These are phyloP conservation scores for Flabesymbios commensalis DNA, from an alignment of 2,888 invertebrate species.

Conservation along the genomic window DNA sequence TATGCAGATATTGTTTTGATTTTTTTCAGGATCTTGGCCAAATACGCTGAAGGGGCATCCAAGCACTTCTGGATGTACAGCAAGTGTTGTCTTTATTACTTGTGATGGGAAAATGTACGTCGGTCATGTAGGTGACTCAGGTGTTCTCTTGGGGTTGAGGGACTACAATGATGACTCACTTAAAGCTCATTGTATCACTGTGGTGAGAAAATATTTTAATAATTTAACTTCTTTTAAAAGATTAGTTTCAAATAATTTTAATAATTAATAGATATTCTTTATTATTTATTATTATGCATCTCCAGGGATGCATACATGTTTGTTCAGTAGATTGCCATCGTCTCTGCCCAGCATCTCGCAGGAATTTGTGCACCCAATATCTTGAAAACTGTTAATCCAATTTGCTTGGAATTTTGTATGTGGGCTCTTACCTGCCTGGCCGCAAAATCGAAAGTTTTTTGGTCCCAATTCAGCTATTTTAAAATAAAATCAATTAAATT, in stretches of 20 bases:
- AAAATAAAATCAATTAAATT: too few species aligned
- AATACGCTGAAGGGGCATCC: conserved; percentile 92
- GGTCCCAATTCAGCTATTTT: too few species aligned
- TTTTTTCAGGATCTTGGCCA: conserved; percentile 75
- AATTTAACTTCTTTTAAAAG: background rate
- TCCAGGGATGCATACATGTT: too few species aligned
- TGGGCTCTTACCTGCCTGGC: too few species aligned
- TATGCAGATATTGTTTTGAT: background rate
- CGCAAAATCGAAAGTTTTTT: too few species aligned
- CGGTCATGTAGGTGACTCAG: conserved; percentile 98
- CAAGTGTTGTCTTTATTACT: conserved; percentile 92
- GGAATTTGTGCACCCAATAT: too few species aligned
- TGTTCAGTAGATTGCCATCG: too few species aligned
- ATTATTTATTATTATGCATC: too few species aligned
- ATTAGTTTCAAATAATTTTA: background rate
- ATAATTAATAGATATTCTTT: too few species aligned
- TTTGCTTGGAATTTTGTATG: too few species aligned
- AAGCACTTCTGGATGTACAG: conserved; percentile 97
- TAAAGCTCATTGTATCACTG: conserved; percentile 5
- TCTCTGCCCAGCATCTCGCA: too few species aligned
- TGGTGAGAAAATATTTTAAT: background rate
- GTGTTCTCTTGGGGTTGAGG: conserved; percentile 80
- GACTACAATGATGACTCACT: background rate
- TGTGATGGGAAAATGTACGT: conserved; percentile 89
- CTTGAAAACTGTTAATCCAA: too few species aligned